Base-by-base conservation (phyloP, 1,140 invertebrate genomes). In the Coptotermes formosanus region DNA sequence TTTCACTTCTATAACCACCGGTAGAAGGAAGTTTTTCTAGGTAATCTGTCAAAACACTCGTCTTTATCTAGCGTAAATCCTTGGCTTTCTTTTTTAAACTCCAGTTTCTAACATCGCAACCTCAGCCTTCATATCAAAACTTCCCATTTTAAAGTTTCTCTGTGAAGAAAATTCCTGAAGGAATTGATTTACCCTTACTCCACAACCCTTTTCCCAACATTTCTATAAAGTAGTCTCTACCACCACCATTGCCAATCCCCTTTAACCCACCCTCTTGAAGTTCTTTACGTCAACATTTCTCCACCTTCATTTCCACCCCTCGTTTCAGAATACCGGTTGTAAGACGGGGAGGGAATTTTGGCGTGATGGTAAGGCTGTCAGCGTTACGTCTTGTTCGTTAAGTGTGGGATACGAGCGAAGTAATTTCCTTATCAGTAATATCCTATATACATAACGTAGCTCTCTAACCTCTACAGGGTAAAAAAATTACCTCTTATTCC, bases 381-480 rank as follows among this genome's bases (percentile, higher is more conserved):
- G 64, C 7, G 64, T 75, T 75, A 30, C 2, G 16, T 75, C 64
- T 30, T 75, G 25, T 75, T 75, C 64, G 64, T 75, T 75, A 75
- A 75, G 64, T 8, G 64, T 75, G 3, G 64, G 64, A 8, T 75
- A 7, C 2, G 64, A 75, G 64, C 25, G 64, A 75, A 75, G 64
- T 75, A 75, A 75, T 75, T 75, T 75, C 64, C 64, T 75, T 75
- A 75, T 75, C 64, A 75, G n/a, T 75, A 75, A 75, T 75, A 75
- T 14, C 25, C 64, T 75, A 75, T 75, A 75, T 75, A 38, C 38
- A 75, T 75, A 75, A 75, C 64, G 19, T 64, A 75, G 64, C 64
- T 30, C 38, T 2, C 64, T 75, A 30, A 7, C 25, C 64, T 3
- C 64, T 75, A 75, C 64, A 8, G 8, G 30, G 8, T 75, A 75